phyloP scores from a whole-genome alignment of 2,888 invertebrate species.

The Lasioglossum pauxillum region DNA sequence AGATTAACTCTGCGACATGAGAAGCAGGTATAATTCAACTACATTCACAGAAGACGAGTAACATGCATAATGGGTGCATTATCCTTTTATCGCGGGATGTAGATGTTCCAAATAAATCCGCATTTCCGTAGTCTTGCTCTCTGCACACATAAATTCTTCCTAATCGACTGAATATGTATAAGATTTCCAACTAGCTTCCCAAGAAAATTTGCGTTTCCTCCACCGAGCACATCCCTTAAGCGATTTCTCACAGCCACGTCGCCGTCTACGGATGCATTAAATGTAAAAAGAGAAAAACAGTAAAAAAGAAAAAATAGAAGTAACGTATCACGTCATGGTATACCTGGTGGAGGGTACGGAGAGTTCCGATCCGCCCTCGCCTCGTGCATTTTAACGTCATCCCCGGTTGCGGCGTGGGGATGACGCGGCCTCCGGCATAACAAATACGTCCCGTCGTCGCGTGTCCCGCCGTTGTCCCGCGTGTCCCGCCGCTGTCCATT shows the following conservation, averaged over 20 bases:
- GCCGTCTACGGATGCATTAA: background rate
- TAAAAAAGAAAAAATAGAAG: background rate
- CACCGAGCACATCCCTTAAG: background rate
- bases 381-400: conserved; percentile 48
- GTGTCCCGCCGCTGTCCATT: conserved; percentile 58
- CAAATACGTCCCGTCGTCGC: conserved; percentile 41
- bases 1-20: background rate
- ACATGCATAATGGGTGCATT: background rate
- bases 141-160: background rate
- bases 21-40: no score
- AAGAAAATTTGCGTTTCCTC: conserved; percentile 1
- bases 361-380: conserved; percentile 31
- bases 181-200: background rate
- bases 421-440: conserved; percentile 47
- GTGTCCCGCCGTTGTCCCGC: conserved; percentile 26
- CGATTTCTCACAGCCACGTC: conserved; percentile 23
- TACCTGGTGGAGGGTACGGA: background rate
- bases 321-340: conserved; percentile 11
- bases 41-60: background rate
- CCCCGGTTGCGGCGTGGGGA: background rate
- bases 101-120: background rate
- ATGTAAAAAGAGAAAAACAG: background rate
- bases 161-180: background rate
- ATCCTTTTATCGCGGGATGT: background rate
- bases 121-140: background rate